phyloP scores from a whole-genome alignment of 2,888 invertebrate genomes.

The Margaritifera margaritifera region DNA sequence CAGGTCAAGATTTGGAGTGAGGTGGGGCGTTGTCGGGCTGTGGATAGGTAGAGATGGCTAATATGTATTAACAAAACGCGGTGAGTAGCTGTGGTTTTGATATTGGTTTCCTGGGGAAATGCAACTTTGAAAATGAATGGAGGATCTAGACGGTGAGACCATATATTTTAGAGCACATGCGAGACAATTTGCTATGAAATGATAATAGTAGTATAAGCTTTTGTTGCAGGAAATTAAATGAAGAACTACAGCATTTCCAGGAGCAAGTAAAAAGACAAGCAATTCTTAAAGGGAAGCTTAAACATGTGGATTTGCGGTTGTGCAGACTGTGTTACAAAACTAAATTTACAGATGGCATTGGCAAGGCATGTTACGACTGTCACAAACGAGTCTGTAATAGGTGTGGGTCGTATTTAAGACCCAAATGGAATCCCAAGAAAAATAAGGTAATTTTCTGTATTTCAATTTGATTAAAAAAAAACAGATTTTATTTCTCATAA shows the following conservation, averaged over 20 bases:
- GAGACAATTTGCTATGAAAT: too few species aligned
- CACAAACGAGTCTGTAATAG: constrained; percentile 64
- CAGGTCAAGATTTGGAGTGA: too few species aligned
- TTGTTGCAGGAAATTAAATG: constrained; percentile 46
- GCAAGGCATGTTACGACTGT: constrained; percentile 63
- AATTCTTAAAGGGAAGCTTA: constrained; percentile 40
- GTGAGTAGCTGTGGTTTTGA: too few species aligned
- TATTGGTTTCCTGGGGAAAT: too few species aligned
- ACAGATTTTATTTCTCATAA: too few species aligned
- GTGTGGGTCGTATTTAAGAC: constrained; percentile 61
- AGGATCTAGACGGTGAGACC: too few species aligned
- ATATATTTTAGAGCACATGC: not conserved
- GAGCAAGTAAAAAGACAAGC: constrained; percentile 48
- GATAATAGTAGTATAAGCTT: not conserved
- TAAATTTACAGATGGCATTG: constrained; percentile 67
- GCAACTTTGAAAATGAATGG: too few species aligned
- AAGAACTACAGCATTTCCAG: constrained; percentile 48
- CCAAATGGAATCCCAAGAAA: constrained; percentile 47
- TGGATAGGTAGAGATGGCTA: too few species aligned
- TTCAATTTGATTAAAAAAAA: too few species aligned
- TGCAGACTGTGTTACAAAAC: constrained; percentile 68
- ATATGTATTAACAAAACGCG: too few species aligned
- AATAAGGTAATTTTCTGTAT: constrained; percentile 44
- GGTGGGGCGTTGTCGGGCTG: too few species aligned
- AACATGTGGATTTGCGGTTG: constrained; percentile 59